phyloP scores from a whole-genome alignment of 2,113 vertebrate species.

The Mormyrus lacerda region DNA sequence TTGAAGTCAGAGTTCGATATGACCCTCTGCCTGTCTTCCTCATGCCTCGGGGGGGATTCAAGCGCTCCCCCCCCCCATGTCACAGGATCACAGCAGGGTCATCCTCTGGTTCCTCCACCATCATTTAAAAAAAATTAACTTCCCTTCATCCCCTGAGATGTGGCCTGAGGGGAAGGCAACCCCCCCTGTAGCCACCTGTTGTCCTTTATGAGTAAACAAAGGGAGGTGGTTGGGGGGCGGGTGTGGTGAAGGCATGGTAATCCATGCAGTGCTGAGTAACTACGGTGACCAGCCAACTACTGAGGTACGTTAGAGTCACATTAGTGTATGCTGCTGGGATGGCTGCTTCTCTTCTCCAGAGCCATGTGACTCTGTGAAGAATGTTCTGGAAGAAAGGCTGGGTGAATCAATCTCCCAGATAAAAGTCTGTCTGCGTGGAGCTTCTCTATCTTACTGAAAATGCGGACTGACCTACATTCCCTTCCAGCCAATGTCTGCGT shows the following conservation, averaged over 20 bases:
- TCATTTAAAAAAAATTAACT: background rate
- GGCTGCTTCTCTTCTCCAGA: background rate
- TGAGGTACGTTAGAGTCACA: background rate
- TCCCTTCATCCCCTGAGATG: background rate
- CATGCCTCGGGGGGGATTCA: background rate
- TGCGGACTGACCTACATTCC: background rate
- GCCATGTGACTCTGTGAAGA: background rate
- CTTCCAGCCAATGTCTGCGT: background rate
- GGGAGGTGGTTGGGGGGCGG: background rate
- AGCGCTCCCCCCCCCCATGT: background rate
- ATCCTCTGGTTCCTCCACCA: background rate
- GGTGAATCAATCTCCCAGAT: background rate
- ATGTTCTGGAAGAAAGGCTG: background rate
- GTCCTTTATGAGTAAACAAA: conserved; percentile 1
- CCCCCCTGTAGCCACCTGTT: background rate
- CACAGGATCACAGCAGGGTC: background rate
- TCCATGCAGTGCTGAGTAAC: background rate
- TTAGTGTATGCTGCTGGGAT: background rate
- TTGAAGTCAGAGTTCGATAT: background rate
- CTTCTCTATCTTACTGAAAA: background rate
- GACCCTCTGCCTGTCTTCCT: background rate
- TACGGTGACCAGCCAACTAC: background rate
- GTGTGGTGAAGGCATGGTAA: background rate
- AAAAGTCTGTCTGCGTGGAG: background rate
- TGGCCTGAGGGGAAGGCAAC: background rate